Evolutionary conservation across 2,113 vertebrate genomes (phyloP).

Genomic region (Lepus timidus): DNA sequence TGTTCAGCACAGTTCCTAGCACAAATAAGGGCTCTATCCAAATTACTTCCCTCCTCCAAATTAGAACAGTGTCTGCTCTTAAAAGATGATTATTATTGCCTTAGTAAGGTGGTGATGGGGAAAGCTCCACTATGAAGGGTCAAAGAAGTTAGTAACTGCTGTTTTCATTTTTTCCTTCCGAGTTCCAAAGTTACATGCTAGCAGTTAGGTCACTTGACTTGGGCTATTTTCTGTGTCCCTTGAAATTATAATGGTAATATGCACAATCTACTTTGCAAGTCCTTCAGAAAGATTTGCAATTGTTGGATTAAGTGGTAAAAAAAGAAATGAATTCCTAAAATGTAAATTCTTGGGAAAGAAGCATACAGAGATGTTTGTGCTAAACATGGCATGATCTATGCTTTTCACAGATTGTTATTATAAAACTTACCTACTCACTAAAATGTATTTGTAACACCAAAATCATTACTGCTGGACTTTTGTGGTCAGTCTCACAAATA

Average conservation of each 20-base stretch:
- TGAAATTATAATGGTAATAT: not conserved
- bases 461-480: not conserved
- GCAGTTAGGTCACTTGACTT: too few relatives aligned
- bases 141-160: not conserved
- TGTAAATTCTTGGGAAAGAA: not conserved
- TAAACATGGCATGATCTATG: not conserved
- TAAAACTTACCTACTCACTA: not conserved
- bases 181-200: not conserved
- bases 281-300: not conserved
- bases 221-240: not conserved
- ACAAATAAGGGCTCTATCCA: not conserved
- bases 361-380: not conserved
- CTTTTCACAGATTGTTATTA: too few relatives aligned
- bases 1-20: not conserved
- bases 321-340: not conserved
- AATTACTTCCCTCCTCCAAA: not conserved
- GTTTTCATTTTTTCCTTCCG: not conserved
- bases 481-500: not conserved
- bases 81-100: not conserved
- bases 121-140: accelerated
- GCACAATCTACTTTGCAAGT: not conserved
- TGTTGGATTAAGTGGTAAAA: not conserved
- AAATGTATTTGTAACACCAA: not conserved
- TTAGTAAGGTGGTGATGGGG: not conserved
- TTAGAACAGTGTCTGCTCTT: not conserved